Base-by-base conservation (phyloP, 2,113 vertebrate species). In the Gracilinanus agilis region DNA sequence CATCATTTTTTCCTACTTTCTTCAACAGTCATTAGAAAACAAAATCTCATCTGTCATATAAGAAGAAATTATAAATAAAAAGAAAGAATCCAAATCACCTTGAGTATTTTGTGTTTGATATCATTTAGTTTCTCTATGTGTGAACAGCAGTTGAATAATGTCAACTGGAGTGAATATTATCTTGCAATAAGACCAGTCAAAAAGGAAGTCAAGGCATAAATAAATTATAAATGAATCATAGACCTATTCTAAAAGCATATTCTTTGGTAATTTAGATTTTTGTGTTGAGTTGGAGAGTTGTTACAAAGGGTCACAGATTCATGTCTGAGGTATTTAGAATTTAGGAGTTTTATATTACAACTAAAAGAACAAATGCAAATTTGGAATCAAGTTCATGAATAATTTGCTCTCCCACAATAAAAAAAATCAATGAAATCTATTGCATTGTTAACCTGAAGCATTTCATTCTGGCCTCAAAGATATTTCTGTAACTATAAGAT, bases 151-250 rank as follows among this genome's bases (percentile, higher is more conserved):
- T 44, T 95, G 55, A 98, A 96, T 88, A 96, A 96, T 88, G 9
- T 44, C 94, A 96, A 67, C 53, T 55, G 56, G 95, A 97, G 56
- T 96, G 91, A 95, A 89, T 97, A 90, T 88, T 95, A 91, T 93
- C 23, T 11, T 96, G 29, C 13, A 96, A 95, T 95, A 97, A 96
- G 98, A n/a, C 24, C 67, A 97, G 53, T 94, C 49, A 93, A 27
- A 96, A 95, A 96, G 53, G 7, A 97, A 95, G 90, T 27, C 12
- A 93, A 96, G 0, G 6, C 55, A 94, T 89, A 95, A 95, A 96
- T 97, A 96, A 95, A 96, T 95, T 94, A 91, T 89, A 97, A 95
- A 91, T 94, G 0, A 94, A 94, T 91, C 58, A 91, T 23, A 95
- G 40, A 3, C 54, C 10, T 92, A 91, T 29, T 92, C 25, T 96